Evolutionary conservation across 1,140 invertebrate genomes (phyloP), one percentile per base, ranked within the genome.

Genomic region (Cardiocondyla obscurior): DNA sequence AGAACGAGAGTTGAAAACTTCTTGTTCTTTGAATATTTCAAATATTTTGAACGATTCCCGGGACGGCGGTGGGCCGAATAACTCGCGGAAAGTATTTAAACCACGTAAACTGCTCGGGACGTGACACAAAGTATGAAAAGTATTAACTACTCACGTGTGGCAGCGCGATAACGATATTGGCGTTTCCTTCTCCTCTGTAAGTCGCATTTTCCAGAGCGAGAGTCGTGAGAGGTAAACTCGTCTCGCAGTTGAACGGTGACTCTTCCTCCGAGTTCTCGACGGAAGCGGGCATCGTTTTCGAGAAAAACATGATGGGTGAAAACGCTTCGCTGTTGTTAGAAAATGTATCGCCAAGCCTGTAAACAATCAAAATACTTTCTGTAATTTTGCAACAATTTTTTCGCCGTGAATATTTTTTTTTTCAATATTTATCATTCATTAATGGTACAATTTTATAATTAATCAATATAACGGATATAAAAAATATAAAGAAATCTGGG

Each of bases 101-200:
- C 49, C 30, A 7, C 1, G 42, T 5, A 5, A 42, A 42, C 39
- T 0, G 10, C 0, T 3, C 22, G 8, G 10, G 3, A 19, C n/a
- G 12, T 16, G 2, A 19, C 6, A 44, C 7, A 36, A 65, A 44
- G 44, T 42, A 58, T 2, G 10, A 28, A 30, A 39, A 42, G 30
- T 39, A 49, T 79, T 53, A 62, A 55, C 5, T 14, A 90, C 91
- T 93, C 85, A 94, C 94, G 62, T 90, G 76, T 58, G 93, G 90
- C 16, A 95, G 39, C 22, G 94, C 92, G 42, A 95, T 72, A 8
- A 95, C 94, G 30, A 95, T 83, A 83, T 95, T 95, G 12, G 94
- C 93, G 81, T 95, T 95, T 64, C 95, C 94, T 84, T 95, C 94
- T 30, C 94, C 94, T 65, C 91, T 90, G 81, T 95, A 95, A 72